A percentile compares a stretch with the other conserved stretches of the same genome.
phyloP scores from a whole-genome alignment of 1,140 invertebrate genomes.

The Sweltsa coloradensis region DNA sequence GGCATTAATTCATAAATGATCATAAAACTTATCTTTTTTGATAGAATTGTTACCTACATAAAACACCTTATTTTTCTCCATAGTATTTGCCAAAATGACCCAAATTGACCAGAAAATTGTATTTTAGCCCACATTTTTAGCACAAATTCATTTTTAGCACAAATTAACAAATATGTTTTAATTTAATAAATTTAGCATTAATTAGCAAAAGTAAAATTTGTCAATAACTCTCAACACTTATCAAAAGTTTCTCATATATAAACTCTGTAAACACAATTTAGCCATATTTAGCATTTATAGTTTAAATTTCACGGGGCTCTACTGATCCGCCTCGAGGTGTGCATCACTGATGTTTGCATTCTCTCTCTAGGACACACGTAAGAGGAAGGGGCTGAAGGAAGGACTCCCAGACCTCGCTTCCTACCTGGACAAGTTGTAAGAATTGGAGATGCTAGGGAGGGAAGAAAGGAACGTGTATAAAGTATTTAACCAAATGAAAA shows the following conservation, averaged over 20 bases:
- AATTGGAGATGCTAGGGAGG: slow-evolving; percentile 2
- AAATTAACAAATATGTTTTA: background rate
- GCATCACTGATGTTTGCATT: slow-evolving; percentile 24
- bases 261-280: too few species aligned
- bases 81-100: too few species aligned
- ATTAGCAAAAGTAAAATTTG: too few species aligned
- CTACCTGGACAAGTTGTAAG: slow-evolving; percentile 92
- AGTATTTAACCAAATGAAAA: slow-evolving; percentile 9
- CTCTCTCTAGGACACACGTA: slow-evolving; percentile 75
- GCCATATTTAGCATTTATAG: too few species aligned
- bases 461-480: slow-evolving; percentile 12
- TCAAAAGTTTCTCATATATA: too few species aligned
- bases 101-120: too few species aligned
- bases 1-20: too few species aligned
- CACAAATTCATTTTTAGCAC: background rate
- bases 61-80: too few species aligned
- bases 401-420: slow-evolving; percentile 83
- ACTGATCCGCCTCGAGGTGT: background rate
- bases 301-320: too few species aligned
- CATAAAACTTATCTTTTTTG: too few species aligned
- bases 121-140: background rate
- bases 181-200: slow-evolving; percentile 3
- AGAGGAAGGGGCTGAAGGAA: slow-evolving; percentile 98
- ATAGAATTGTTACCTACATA: too few species aligned
- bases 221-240: background rate